Conservation (phyloP, 1,140 invertebrate genomes). For the Harpegnathos saltator region DNA sequence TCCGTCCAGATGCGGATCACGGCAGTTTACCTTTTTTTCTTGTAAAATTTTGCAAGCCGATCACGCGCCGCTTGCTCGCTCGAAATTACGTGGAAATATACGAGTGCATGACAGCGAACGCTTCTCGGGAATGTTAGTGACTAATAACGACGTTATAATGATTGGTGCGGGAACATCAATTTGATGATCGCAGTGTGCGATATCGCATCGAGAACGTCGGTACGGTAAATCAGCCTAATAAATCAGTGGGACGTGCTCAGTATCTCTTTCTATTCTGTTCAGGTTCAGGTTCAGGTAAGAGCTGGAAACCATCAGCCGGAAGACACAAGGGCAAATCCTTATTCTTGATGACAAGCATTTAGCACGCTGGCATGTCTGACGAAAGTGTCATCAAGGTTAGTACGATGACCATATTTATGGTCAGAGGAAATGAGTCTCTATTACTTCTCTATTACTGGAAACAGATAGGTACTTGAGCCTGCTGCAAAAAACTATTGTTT, state of each 20-base stretch:
- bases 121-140: conserved; percentile 33
- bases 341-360: conserved; percentile 5
- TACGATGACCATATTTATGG: neutral
- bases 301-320: neutral
- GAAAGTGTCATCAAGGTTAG: conserved; percentile 32
- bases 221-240: neutral
- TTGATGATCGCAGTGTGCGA: neutral
- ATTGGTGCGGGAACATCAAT: neutral
- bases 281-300: conserved; percentile 4
- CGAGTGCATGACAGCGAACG: neutral
- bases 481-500: too few relatives aligned
- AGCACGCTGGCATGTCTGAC: conserved; percentile 9
- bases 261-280: conserved; percentile 8
- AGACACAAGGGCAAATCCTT: neutral
- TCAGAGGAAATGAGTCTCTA: too few relatives aligned
- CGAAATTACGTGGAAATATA: neutral
- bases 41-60: neutral
- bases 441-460: too few relatives aligned
- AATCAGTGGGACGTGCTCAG: neutral
- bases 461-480: too few relatives aligned
- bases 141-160: neutral
- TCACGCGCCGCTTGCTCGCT: neutral
- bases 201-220: neutral
- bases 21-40: neutral
- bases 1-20: too few relatives aligned